Conservation (phyloP, 2,797 vertebrate species). For the Diglossa cyanea region DNA sequence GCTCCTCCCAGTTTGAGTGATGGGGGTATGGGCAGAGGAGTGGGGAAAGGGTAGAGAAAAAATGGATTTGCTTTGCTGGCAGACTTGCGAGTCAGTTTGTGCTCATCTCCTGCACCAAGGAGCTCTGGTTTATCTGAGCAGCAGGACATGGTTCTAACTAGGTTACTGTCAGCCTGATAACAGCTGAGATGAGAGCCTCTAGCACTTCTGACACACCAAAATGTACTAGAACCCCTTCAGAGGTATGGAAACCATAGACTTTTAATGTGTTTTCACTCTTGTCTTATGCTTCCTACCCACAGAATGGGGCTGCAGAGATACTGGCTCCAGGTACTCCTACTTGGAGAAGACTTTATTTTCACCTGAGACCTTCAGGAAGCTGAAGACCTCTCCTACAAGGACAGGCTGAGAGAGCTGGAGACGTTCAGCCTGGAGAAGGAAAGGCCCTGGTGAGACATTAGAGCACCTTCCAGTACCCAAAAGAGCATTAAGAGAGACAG, state of each 20-base stretch:
- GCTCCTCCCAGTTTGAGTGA: background rate
- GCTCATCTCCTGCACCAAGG: background rate
- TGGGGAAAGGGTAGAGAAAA: background rate
- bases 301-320: background rate
- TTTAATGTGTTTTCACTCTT: background rate
- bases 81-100: background rate
- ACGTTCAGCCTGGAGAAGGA: background rate
- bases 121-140: background rate
- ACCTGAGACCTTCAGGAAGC: background rate
- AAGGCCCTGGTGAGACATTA: accelerated
- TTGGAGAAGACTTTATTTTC: background rate
- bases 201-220: background rate
- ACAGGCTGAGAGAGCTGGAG: background rate
- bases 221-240: background rate
- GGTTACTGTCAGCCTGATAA: background rate
- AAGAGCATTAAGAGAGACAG: background rate
- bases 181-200: background rate
- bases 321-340: background rate
- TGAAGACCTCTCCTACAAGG: accelerated
- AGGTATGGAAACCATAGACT: background rate
- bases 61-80: background rate
- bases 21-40: background rate
- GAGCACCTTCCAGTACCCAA: background rate
- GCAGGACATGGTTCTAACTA: background rate
- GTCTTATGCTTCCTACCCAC: background rate